Evolutionary conservation across 1,140 invertebrate species (phyloP), one percentile per base, ranked within the genome.

Genomic region (Saccostrea echinata): DNA sequence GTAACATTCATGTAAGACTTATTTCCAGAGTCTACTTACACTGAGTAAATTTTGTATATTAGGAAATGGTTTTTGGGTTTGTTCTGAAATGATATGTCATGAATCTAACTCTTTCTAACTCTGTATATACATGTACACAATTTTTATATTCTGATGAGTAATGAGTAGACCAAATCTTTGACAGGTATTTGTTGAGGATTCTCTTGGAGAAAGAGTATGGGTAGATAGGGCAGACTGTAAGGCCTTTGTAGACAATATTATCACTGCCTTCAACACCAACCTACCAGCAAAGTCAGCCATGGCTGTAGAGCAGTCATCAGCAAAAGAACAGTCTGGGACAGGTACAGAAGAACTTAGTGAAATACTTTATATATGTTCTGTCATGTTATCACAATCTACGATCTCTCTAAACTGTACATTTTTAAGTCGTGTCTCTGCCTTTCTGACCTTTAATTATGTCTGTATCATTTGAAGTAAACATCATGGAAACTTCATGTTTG

Each of bases 161-260:
- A 43, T 43, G 6, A 43, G 35, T 43, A 43, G 35, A 43, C 1
- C 2, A 43, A 43, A 43, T 43, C 35, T 43, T 43, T 43, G 1
- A 43, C 91, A 98, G 96, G 96, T 98, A 0, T 99, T 98, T 93
- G 97, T 99, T 86, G 98, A 99, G 93, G 98, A 99, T 96, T 97
- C 98, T 4, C 94, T 98, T 0, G 97, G 97, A 83, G 98, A 99
- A 92, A 95, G 98, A 84, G 96, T 97, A 85, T 99, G 98, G 98
- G 97, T 99, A 11, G 98, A 99, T 93, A 97, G 97, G 91, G 96
- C 98, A 13, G 97, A 98, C 94, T 99, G 98, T 94, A 97, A 97
- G 93, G 96, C 97, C 52, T 98, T 99, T 95, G 97, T 98, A 0
- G 98, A 99, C 90, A 99, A 99, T 94, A 97, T 99, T 86, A 95